Conservation (phyloP, 2,888 invertebrate species). For the Lutraria lutraria region DNA sequence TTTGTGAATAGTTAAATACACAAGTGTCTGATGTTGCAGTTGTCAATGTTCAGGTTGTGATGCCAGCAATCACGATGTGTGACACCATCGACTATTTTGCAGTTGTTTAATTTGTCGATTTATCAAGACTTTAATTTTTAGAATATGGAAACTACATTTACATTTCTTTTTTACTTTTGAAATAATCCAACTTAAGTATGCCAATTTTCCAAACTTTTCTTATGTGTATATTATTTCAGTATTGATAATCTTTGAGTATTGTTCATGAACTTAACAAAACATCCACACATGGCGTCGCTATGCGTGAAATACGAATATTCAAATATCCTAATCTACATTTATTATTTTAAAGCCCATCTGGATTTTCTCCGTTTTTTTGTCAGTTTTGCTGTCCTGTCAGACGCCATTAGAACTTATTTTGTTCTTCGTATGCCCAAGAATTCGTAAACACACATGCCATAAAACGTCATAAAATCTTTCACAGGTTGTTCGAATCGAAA, state of each 20-base stretch:
- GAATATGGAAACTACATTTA: no score
- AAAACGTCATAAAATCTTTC: no score
- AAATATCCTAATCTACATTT: background rate
- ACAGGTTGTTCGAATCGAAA: no score
- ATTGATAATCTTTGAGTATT: no score
- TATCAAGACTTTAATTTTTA: background rate
- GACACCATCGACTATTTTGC: background rate
- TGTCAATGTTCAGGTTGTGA: background rate
- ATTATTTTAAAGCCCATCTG: background rate
- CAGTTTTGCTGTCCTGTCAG: background rate
- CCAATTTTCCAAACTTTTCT: no score
- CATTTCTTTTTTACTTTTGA: no score
- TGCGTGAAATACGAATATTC: background rate
- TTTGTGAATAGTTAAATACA: constrained; percentile 7
- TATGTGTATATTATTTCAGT: no score
- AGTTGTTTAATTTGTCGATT: background rate
- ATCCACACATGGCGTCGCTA: background rate
- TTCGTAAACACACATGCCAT: no score
- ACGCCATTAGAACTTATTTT: no score
- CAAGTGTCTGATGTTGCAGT: background rate
- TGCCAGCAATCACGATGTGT: background rate
- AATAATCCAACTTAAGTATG: no score
- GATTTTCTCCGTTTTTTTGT: background rate
- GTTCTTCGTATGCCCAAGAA: no score
- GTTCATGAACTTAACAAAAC: background rate